phyloP scores from a whole-genome alignment of 2,888 invertebrate species.

The Aleiodes alternator region DNA sequence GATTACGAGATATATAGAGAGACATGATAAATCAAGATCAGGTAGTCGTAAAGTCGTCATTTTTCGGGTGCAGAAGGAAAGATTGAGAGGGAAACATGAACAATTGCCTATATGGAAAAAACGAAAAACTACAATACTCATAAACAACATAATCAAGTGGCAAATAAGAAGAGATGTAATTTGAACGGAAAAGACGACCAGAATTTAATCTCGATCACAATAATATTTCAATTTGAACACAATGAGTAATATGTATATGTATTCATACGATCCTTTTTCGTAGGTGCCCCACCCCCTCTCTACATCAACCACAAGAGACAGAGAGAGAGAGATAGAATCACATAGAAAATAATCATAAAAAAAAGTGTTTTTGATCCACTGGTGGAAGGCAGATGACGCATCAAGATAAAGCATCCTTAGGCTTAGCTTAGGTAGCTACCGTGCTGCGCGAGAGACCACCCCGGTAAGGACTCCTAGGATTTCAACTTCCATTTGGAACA shows the following conservation, averaged over 20 bases:
- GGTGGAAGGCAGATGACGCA: constrained; percentile 61
- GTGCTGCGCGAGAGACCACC: constrained; percentile 68
- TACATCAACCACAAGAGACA: too few species aligned
- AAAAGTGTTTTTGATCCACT: constrained; percentile 58
- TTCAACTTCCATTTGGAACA: constrained; percentile 61
- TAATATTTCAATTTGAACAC: neutral
- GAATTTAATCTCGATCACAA: too few species aligned
- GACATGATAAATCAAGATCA: constrained; percentile 46
- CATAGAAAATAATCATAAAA: constrained; percentile 48
- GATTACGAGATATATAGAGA: constrained; percentile 22
- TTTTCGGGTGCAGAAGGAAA: constrained; percentile 24
- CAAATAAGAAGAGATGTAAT: too few species aligned
- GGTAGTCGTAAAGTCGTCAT: constrained; percentile 31
- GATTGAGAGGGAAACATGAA: neutral
- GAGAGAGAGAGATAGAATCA: constrained; percentile 12
- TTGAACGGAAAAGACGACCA: too few species aligned
- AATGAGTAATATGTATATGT: constrained; percentile 14
- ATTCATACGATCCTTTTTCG: constrained; percentile 21
- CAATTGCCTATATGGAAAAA: constrained; percentile 1
- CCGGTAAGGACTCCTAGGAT: constrained; percentile 71
- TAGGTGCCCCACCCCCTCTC: neutral
- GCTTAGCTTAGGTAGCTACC: constrained; percentile 72
- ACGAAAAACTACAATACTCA: neutral
- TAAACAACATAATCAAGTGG: constrained; percentile 31
- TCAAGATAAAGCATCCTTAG: constrained; percentile 72